Evolutionary conservation across 2,797 vertebrate genomes (phyloP), one percentile per base, ranked within the genome.

Genomic region (Fistularia tabacaria): DNA sequence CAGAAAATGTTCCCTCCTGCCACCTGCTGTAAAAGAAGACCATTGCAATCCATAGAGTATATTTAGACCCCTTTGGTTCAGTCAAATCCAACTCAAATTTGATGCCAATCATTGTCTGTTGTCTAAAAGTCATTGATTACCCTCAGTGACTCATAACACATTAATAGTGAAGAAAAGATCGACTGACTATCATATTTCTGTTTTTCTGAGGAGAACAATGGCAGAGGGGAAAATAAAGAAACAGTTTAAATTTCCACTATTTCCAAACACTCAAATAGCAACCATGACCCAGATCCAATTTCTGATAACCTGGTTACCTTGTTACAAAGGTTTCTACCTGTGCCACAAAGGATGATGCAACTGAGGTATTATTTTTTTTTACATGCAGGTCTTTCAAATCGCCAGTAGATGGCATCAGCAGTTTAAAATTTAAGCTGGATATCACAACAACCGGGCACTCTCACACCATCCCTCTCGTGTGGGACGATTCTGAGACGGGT

Each of bases 401-500:
- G 62, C 85, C 88, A 85, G 81, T 83, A 89, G 88, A 87, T 90
- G 88, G 84, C 83, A 76, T 65, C 70, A 81, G 66, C 49, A 77
- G 63, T 76, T 84, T 69, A 84, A 65, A 50, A 80, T 76, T 78
- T 72, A 57, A 56, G 71, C 49, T 63, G 14, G 43, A 51, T 47
- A 48, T 36, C 55, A 50, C 45, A 57, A 46, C 37, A 54, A 14
- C n/a, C n/a, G n/a, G n/a, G n/a, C n/a, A n/a, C 55, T 51, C 1
- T 25, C 25, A 25, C 25, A 5, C 25, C 25, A 25, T 25, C 25
- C 25, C 25, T 25, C 25, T 25, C 2, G 25, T 25, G 25, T 25
- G 25, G 25, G 25, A 2, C 25, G 2, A 5, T 25, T 25, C 25
- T 25, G 25, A 25, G 5, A 25, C 2, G 25, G 2, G 25, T 25